Evolutionary conservation across 2,797 vertebrate species (phyloP), one percentile per base, ranked within the genome.

Genomic region (Morelia viridis): DNA sequence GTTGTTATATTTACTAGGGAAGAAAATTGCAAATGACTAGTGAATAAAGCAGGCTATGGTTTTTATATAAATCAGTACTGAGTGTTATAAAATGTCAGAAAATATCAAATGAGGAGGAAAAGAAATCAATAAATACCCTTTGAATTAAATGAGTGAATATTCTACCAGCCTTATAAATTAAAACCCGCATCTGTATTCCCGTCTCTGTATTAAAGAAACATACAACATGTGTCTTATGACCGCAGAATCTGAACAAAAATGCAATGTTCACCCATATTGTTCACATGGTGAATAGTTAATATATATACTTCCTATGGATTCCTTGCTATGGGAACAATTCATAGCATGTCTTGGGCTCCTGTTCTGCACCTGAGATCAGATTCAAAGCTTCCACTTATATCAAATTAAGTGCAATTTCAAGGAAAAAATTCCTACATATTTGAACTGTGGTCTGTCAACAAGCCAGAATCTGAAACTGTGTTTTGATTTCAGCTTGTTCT

Each of bases 1-100:
- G 89, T 93, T 71, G 94, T 96, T 98, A 97, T 97, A 98, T 98
- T 98, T 97, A 98, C 97, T 97, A 97, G 97, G 97, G 98, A 96
- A 97, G 97, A 97, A 98, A 98, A 97, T 97, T 97, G 97, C 98
- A 98, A 98, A 98, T 98, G 98, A 98, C 98, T 98, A 98, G 98
- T 97, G 97, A 98, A 97, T 97, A 98, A 98, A 98, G 97, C 97
- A 96, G 98, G 98, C 98, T 98, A 98, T 98, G 90, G 97, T 98
- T 98, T 98, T 97, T 95, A 95, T 96, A 96, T 96, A 97, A 98
- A 98, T 99, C 98, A 98, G 99, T 99, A 98, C 91, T 71, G 95
- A 97, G 97, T 97, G 97, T 98, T 98, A 98, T 97, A 98, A 98
- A 98, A 98, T 98, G 98, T 98, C 98, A 98, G 98, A 98, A 98